A percentile compares a stretch with the other conserved stretches of the same genome.
Conservation (phyloP, 2,797 vertebrate genomes). For the Helicolenus hilgendorfi region DNA sequence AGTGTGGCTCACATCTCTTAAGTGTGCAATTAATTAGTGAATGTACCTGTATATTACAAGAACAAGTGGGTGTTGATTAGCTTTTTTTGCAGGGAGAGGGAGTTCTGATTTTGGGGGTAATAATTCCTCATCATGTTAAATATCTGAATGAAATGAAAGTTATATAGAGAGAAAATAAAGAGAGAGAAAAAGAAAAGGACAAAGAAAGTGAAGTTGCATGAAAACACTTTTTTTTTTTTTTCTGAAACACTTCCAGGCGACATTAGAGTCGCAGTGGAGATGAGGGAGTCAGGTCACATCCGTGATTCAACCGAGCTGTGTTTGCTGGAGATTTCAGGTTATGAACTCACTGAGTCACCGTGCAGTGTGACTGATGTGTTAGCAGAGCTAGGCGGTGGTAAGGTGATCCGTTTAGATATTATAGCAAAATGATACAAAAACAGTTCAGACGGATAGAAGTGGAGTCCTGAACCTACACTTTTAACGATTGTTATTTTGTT, state of each 20-base stretch:
- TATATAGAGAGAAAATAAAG: background rate
- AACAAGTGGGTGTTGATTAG: background rate
- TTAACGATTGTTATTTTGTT: background rate
- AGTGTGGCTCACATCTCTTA: background rate
- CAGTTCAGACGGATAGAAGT: background rate
- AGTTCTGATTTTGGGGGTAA: background rate
- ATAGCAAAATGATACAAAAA: background rate
- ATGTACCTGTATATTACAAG: background rate
- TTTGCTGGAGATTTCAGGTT: background rate
- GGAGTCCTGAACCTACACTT: background rate
- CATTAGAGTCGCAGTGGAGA: background rate
- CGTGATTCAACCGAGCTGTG: background rate
- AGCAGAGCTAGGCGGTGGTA: background rate
- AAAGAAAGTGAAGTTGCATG: background rate
- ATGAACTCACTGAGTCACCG: conserved; percentile 32
- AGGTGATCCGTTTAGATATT: background rate
- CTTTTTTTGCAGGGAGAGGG: background rate
- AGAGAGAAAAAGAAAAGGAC: background rate
- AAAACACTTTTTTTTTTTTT: background rate
- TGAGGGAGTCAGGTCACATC: background rate
- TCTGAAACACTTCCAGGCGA: background rate
- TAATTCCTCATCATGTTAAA: background rate
- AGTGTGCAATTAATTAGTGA: background rate
- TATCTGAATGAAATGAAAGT: background rate
- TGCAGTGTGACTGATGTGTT: conserved; percentile 1